These are phyloP conservation scores for Caenorhabditis inopinata DNA, from an alignment of 1,140 invertebrate species.

Conservation along the genomic window DNA sequence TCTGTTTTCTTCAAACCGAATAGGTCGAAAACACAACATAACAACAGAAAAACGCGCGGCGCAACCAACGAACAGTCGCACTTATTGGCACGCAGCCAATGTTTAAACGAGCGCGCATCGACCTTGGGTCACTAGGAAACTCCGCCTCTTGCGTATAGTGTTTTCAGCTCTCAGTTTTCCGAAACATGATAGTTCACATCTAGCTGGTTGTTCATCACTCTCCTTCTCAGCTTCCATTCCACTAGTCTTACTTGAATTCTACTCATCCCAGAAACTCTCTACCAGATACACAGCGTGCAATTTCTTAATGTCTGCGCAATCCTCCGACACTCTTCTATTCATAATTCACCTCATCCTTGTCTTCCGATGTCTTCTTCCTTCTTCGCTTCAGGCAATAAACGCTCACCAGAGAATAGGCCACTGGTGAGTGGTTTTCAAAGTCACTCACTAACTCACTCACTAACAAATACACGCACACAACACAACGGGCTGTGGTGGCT, in stretches of 20 bases:
- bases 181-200: too few relatives aligned
- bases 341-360: conserved; percentile 13
- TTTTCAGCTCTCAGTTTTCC: background rate
- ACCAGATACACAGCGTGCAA: too few relatives aligned
- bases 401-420: background rate
- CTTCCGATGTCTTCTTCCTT: background rate
- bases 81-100: conserved; percentile 28
- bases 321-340: background rate
- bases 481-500: conserved; percentile 14
- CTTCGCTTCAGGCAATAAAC: background rate
- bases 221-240: too few relatives aligned
- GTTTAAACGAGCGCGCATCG: conserved; percentile 25
- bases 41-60: background rate
- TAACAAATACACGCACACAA: conserved; percentile 12
- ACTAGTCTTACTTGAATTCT: too few relatives aligned
- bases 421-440: conserved; percentile 8
- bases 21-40: background rate
- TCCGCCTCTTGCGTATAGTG: background rate
- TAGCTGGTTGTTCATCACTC: too few relatives aligned
- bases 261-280: too few relatives aligned
- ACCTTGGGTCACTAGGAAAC: background rate
- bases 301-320: too few relatives aligned
- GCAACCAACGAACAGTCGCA: conserved; percentile 14
- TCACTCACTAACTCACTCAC: conserved; percentile 20
- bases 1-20: background rate